phyloP scores from a whole-genome alignment of 2,113 vertebrate genomes.

The Nematolebias whitei region DNA sequence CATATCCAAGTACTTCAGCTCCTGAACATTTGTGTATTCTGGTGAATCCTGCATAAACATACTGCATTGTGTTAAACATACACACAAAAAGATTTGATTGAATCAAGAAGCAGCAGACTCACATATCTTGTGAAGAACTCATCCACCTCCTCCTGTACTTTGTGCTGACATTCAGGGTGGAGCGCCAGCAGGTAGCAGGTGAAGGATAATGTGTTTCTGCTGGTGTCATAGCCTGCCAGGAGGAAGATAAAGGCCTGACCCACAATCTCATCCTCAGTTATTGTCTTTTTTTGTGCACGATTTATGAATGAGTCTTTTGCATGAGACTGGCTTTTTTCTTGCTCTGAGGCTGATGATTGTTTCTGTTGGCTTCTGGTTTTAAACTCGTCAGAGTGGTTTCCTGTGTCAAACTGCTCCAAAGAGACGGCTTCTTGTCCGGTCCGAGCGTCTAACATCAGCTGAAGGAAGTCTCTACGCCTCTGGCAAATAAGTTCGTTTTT shows the following conservation, averaged over 20 bases:
- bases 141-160: constrained; percentile 86
- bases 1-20: too few relatives aligned
- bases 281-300: constrained; percentile 57
- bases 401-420: constrained; percentile 71
- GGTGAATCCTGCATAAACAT: constrained; percentile 82
- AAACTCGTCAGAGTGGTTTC: too few relatives aligned
- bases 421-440: constrained; percentile 48
- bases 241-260: constrained; percentile 92
- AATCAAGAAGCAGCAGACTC: constrained; percentile 80
- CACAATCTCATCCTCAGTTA: constrained; percentile 89
- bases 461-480: constrained; percentile 92
- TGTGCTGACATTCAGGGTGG: constrained; percentile 85
- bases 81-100: too few relatives aligned
- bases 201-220: constrained; percentile 87
- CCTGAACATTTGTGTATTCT: constrained; percentile 84
- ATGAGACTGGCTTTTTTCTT: constrained; percentile 1
- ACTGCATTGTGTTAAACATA: too few relatives aligned
- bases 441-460: constrained; percentile 87
- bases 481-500: constrained; percentile 57
- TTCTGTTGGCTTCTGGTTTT: constrained; percentile 16
- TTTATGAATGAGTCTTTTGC: constrained; percentile 14
- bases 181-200: constrained; percentile 89
- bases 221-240: constrained; percentile 90
- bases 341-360: not conserved
- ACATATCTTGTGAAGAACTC: constrained; percentile 84